phyloP scores from a whole-genome alignment of 2,888 invertebrate genomes.

The Allacma fusca region DNA sequence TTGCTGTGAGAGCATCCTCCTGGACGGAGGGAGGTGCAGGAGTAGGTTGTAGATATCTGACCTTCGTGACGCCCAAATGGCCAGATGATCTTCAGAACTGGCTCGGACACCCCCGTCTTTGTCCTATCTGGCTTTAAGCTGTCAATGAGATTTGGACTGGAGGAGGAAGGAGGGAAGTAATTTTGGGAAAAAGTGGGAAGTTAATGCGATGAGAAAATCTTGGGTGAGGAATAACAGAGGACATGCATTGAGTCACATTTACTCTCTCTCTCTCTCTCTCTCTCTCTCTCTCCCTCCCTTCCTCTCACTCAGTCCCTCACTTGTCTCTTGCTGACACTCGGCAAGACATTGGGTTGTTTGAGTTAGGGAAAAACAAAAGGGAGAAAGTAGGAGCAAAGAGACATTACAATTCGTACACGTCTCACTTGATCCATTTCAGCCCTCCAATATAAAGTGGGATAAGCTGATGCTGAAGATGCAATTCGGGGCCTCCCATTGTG shows the following conservation, averaged over 20 bases:
- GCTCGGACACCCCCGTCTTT: no score
- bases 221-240: not conserved
- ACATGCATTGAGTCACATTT: not conserved
- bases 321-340: not conserved
- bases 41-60: no score
- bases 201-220: not conserved
- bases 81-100: no score
- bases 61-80: no score
- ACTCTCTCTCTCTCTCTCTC: slow-evolving; percentile 4
- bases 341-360: no score
- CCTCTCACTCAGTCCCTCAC: not conserved
- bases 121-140: no score
- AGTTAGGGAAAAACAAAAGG: not conserved
- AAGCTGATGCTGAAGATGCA: no score
- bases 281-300: not conserved
- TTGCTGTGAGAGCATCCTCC: no score
- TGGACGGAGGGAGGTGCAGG: no score
- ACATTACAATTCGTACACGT: slow-evolving; percentile 26
- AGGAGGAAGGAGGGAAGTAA: not conserved
- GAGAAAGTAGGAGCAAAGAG: not conserved
- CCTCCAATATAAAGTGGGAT: not conserved
- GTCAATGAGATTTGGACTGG: no score
- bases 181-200: not conserved
- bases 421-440: slow-evolving; percentile 26
- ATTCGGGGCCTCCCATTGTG: no score